Percentiles rank a stretch among this genome's conserved stretches.
These are phyloP conservation scores for Tauraco erythrolophus DNA, from an alignment of 2,113 vertebrate species.

Conservation along the genomic window DNA sequence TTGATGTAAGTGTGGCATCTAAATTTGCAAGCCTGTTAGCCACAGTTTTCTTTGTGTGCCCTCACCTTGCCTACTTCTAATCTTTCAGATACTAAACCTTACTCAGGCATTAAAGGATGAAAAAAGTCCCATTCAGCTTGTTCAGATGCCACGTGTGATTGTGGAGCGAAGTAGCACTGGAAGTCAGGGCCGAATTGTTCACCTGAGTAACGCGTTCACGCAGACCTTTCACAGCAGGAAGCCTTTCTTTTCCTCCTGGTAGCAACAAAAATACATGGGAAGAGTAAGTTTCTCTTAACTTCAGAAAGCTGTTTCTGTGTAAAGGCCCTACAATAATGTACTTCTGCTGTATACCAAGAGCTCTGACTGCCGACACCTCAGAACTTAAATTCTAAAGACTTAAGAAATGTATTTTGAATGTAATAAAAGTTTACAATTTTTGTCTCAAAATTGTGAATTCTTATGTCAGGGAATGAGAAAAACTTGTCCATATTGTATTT, in stretches of 20 bases:
- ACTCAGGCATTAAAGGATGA: conserved; percentile 92
- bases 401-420: conserved; percentile 77
- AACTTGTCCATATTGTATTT: conserved; percentile 76
- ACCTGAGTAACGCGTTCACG: conserved; percentile 89
- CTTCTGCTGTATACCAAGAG: conserved; percentile 53
- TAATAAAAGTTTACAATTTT: conserved; percentile 82
- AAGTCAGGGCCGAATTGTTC: conserved; percentile 88
- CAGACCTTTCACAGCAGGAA: conserved; percentile 96
- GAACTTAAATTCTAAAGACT: conserved; percentile 61
- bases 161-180: conserved; percentile 90
- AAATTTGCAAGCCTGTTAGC: background rate
- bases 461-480: conserved; percentile 77
- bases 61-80: background rate
- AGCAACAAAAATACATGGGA: conserved; percentile 20
- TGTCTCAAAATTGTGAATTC: conserved; percentile 77
- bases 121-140: conserved; percentile 92
- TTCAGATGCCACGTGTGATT: conserved; percentile 96
- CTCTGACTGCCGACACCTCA: conserved; percentile 67
- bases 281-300: conserved; percentile 18
- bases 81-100: conserved; percentile 90
- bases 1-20: background rate
- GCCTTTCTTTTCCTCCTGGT: conserved; percentile 97
- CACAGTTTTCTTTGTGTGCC: background rate
- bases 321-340: conserved; percentile 48
- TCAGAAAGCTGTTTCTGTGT: conserved; percentile 8